phyloP scores from a whole-genome alignment of 2,888 invertebrate genomes.

The Panopea generosa region DNA sequence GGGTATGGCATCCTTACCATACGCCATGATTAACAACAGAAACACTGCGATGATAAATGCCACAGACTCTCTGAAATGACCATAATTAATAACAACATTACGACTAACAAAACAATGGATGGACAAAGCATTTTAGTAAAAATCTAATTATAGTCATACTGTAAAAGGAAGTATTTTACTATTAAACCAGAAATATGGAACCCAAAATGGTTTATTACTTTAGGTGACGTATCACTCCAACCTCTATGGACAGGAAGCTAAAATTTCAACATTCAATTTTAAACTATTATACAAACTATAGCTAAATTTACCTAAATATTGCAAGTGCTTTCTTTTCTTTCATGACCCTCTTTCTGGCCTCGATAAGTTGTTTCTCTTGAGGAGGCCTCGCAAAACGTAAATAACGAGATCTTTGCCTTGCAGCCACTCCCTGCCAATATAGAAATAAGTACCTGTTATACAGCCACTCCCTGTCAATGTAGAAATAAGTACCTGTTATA shows the following conservation, averaged over 20 bases:
- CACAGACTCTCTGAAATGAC: conserved; percentile 58
- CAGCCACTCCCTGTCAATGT: conserved; percentile 79
- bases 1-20: conserved; percentile 75
- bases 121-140: conserved; percentile 75
- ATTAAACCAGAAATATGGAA: too few species aligned
- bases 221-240: too few species aligned
- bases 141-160: too few species aligned
- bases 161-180: too few species aligned
- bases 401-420: conserved; percentile 83
- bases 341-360: conserved; percentile 81
- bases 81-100: too few species aligned
- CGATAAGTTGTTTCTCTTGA: conserved; percentile 83
- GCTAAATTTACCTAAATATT: conserved; percentile 82
- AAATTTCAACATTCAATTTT: too few species aligned
- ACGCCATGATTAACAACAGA: conserved; percentile 80
- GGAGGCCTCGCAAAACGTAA: conserved; percentile 84
- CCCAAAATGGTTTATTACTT: too few species aligned
- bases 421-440: conserved; percentile 79
- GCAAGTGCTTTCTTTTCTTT: conserved; percentile 82
- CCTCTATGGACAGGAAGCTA: too few species aligned
- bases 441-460: conserved; percentile 26
- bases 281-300: too few species aligned
- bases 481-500: conserved; percentile 26
- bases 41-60: conserved; percentile 56
- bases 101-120: conserved; percentile 72